A percentile compares a stretch with the other conserved stretches of the same genome.
phyloP scores from a whole-genome alignment of 2,797 vertebrate species.

The Sciurus carolinensis region DNA sequence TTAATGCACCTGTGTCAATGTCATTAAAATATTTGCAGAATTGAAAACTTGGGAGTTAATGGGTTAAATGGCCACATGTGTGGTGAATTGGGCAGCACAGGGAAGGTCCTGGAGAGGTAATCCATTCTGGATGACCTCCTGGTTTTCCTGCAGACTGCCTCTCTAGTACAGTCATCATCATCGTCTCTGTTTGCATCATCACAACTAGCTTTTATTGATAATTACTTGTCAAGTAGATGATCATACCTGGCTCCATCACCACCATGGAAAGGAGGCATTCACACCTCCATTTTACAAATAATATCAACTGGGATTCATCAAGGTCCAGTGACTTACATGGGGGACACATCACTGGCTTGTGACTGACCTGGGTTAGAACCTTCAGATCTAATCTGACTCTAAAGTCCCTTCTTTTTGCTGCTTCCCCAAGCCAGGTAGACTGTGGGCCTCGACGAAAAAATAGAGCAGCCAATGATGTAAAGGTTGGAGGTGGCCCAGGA shows the following conservation, averaged over 20 bases:
- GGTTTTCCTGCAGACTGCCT: fast-evolving
- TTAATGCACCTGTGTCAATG: too few relatives aligned
- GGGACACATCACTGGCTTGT: too few relatives aligned
- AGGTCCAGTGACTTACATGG: neutral
- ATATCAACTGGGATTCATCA: neutral
- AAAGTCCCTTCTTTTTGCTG: neutral
- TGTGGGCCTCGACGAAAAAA: neutral
- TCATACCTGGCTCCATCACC: neutral
- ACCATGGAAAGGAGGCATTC: neutral
- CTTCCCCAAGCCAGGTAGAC: neutral
- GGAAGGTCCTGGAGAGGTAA: neutral
- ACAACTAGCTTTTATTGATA: neutral
- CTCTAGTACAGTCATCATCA: neutral
- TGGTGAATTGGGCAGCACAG: neutral
- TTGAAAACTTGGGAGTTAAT: too few relatives aligned
- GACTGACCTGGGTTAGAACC: neutral
- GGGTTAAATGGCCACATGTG: neutral
- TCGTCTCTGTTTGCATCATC: neutral
- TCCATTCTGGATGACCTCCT: neutral
- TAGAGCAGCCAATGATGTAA: too few relatives aligned
- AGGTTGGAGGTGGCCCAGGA: neutral
- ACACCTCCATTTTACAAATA: neutral
- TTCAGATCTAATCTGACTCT: neutral
- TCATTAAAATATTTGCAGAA: too few relatives aligned
- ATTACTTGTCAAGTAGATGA: neutral